Evolutionary conservation across 2,113 vertebrate species (phyloP).

Genomic region (Corydoras sp.): DNA sequence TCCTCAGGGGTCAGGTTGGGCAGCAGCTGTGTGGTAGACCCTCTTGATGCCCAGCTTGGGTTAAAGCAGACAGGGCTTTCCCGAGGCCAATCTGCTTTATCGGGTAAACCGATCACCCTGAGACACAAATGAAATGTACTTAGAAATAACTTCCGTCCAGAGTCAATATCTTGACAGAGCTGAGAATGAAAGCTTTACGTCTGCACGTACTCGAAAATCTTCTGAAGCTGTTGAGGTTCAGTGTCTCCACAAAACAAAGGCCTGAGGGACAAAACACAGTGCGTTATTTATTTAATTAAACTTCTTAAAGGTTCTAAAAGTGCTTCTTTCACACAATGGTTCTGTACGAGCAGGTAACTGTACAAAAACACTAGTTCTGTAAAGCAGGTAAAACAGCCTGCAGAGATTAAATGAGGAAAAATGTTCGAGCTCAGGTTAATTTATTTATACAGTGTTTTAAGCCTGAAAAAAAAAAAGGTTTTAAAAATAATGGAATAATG

Average conservation of each 20-base stretch:
- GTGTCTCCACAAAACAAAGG: constrained; percentile 61
- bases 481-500: too few relatives aligned
- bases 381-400: too few relatives aligned
- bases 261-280: constrained; percentile 39
- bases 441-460: too few relatives aligned
- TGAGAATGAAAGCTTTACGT: too few relatives aligned
- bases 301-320: too few relatives aligned
- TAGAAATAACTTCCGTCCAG: neutral
- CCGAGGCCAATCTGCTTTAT: constrained; percentile 61
- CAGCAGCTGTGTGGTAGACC: constrained; percentile 45
- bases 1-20: constrained; percentile 47
- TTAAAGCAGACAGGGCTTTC: constrained; percentile 57
- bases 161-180: neutral
- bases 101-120: constrained; percentile 60
- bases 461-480: too few relatives aligned
- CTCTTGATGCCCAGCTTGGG: constrained; percentile 35
- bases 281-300: neutral
- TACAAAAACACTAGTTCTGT: too few relatives aligned
- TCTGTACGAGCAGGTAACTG: too few relatives aligned
- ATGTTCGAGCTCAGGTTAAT: too few relatives aligned
- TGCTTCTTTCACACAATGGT: too few relatives aligned
- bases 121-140: neutral
- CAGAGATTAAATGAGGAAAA: too few relatives aligned
- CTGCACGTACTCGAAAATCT: constrained; percentile 68
- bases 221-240: constrained; percentile 65